Percentiles rank a stretch among this genome's conserved stretches.
Conservation (phyloP, 2,888 invertebrate genomes). For the Mallateleia sp. region DNA sequence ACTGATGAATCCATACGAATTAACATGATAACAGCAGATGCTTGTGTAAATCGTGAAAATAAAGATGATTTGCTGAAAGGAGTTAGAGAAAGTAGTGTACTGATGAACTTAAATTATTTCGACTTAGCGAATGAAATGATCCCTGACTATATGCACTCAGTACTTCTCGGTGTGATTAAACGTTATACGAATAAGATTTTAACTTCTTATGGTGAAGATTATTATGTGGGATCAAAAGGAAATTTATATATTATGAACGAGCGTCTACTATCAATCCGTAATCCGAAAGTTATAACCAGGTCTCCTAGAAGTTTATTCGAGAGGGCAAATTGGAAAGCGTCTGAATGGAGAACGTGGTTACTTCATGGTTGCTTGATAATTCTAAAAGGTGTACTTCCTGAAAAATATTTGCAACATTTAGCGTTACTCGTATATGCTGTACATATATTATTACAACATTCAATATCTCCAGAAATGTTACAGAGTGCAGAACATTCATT, state of each 20-base stretch:
- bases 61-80: not conserved
- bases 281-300: conserved; percentile 9
- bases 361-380: conserved; percentile 12
- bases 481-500: conserved; percentile 6
- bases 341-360: conserved; percentile 42
- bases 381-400: not conserved
- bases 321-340: conserved; percentile 30
- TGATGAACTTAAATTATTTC: not conserved
- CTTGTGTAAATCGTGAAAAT: too few species aligned
- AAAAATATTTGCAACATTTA: conserved; percentile 2
- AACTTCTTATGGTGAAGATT: conserved; percentile 4
- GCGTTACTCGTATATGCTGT: conserved; percentile 9
- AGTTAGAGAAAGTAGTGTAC: not conserved
- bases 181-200: not conserved
- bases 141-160: conserved; percentile 34
- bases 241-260: not conserved
- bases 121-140: conserved; percentile 1
- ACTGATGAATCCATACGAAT: not conserved
- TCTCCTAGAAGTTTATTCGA: conserved; percentile 25
- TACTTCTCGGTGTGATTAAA: conserved; percentile 27
- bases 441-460: conserved; percentile 6
- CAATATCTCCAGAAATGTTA: conserved; percentile 1
- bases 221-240: conserved; percentile 3
- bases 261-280: not conserved
- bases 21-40: not conserved